phyloP scores from a whole-genome alignment of 2,888 invertebrate species.

The Drosophila cognata region DNA sequence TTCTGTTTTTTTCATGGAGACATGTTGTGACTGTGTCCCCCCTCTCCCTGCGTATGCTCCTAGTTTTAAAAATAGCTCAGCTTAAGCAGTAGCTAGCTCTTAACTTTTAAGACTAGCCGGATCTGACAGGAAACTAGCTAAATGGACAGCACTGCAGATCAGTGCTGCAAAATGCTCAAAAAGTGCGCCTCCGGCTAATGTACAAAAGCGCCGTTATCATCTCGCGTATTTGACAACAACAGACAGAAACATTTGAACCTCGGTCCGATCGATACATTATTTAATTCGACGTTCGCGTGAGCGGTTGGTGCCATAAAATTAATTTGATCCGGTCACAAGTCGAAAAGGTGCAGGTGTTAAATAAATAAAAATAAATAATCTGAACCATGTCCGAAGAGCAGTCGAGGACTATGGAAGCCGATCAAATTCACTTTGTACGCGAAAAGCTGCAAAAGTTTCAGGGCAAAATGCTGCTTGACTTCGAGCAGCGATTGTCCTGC shows the following conservation, averaged over 20 bases:
- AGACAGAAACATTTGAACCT: constrained; percentile 29
- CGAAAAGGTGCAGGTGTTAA: constrained; percentile 1
- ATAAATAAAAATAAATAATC: not conserved
- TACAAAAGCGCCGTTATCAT: constrained; percentile 51
- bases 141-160: not conserved
- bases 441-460: constrained; percentile 77
- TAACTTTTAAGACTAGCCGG: not conserved
- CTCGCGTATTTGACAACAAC: constrained; percentile 29
- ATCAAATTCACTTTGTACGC: constrained; percentile 65
- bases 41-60: not conserved
- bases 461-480: constrained; percentile 72
- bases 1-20: not conserved
- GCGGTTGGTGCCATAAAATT: constrained; percentile 29
- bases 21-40: not conserved
- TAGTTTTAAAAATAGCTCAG: not conserved
- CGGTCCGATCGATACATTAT: constrained; percentile 43
- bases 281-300: constrained; percentile 34
- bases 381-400: constrained; percentile 41
- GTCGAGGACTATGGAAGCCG: constrained; percentile 7
- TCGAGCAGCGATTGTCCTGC: constrained; percentile 78
- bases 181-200: constrained; percentile 24
- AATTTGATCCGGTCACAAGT: not conserved
- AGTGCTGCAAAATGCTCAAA: not conserved
- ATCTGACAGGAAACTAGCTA: not conserved
- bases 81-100: not conserved